Evolutionary conservation across 1,140 invertebrate species (phyloP).

Genomic region (Eupeodes corollae): DNA sequence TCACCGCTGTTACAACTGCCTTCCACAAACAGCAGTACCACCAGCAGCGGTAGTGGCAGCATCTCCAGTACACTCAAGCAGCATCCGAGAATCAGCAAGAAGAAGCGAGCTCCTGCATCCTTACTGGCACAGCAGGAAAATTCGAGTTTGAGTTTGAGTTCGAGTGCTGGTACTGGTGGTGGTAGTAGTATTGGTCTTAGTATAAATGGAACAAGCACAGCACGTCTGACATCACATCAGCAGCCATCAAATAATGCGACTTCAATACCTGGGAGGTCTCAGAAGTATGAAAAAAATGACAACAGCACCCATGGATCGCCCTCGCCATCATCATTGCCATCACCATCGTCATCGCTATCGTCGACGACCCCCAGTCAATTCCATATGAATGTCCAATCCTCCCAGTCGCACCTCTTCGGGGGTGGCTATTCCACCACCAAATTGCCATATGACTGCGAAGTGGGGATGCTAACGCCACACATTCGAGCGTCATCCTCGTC

Average conservation of each 20-base stretch:
- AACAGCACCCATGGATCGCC: slow-evolving; percentile 1
- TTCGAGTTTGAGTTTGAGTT: no score
- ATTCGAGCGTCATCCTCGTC: neutral
- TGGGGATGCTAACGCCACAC: no score
- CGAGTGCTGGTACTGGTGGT: no score
- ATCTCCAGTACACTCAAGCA: neutral
- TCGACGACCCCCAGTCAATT: no score
- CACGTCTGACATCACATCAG: neutral
- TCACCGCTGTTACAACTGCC: neutral
- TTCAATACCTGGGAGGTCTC: slow-evolving; percentile 3
- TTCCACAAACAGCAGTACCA: neutral
- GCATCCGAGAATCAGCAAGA: neutral
- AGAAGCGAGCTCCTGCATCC: slow-evolving; percentile 1
- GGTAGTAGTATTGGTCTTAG: no score
- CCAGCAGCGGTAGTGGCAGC: neutral
- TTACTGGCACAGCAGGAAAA: no score
- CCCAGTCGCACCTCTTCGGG: no score
- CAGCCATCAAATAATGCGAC: slow-evolving; percentile 9
- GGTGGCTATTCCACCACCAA: no score
- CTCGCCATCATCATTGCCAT: neutral
- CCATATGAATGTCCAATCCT: no score
- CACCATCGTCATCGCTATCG: neutral
- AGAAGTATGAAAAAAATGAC: no score
- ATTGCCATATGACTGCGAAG: no score
- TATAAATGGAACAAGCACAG: no score